Conservation (phyloP, 2,113 vertebrate species). For the Cebus imitator region DNA sequence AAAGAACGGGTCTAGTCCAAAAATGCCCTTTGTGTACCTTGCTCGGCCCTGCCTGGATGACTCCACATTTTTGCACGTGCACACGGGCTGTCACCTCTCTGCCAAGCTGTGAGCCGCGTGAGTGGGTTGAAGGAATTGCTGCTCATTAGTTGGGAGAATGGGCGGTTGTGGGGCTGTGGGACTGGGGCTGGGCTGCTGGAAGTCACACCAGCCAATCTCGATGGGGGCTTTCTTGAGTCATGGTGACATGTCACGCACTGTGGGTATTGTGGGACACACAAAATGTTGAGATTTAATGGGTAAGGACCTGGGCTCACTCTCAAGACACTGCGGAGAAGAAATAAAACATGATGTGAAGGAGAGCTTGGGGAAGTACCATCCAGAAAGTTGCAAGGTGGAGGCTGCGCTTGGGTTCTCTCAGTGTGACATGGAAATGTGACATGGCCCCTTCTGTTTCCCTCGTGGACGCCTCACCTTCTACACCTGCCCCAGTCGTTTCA, state of each 20-base stretch:
- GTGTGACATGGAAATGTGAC: not conserved
- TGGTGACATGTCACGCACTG: too few relatives aligned
- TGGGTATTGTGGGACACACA: not conserved
- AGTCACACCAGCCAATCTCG: not conserved
- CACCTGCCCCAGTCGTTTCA: not conserved
- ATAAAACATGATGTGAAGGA: not conserved
- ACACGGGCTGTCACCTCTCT: fast-evolving
- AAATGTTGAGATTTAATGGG: fast-evolving
- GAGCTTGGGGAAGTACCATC: not conserved
- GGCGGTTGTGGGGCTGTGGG: not conserved
- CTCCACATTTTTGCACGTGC: not conserved
- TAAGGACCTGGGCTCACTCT: not conserved
- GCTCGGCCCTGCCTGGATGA: not conserved
- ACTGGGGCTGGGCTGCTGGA: not conserved
- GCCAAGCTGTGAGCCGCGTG: fast-evolving
- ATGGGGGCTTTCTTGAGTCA: not conserved
- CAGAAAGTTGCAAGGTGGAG: not conserved
- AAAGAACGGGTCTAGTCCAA: not conserved
- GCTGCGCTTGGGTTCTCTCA: not conserved
- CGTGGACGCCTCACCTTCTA: not conserved
- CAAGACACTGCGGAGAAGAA: not conserved
- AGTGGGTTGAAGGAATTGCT: not conserved
- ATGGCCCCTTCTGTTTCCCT: not conserved
- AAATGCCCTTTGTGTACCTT: not conserved
- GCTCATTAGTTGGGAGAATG: not conserved